Conservation (phyloP, 2,888 invertebrate genomes). For the Clostera curtula region DNA sequence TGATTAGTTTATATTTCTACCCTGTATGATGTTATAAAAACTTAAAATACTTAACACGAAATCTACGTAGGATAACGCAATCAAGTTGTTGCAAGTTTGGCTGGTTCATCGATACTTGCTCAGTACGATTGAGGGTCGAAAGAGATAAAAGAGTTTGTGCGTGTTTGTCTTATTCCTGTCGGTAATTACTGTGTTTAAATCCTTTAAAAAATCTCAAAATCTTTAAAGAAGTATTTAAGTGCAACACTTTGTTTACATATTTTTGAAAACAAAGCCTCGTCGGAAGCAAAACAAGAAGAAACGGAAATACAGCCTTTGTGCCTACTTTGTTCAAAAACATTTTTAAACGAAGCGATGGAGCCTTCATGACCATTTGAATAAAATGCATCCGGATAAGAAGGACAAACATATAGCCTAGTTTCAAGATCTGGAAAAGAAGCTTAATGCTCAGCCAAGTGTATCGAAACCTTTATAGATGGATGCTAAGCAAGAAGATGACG, state of each 20-base stretch:
- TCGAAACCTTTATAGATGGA: slow-evolving; percentile 15
- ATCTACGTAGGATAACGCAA: too few species aligned
- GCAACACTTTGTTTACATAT: slow-evolving; percentile 5
- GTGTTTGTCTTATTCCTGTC: slow-evolving; percentile 14
- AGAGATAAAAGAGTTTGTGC: slow-evolving; percentile 14
- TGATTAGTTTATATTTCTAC: too few species aligned
- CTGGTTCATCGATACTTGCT: too few species aligned
- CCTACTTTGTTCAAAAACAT: slow-evolving; percentile 17
- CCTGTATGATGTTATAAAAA: too few species aligned
- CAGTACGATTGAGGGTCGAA: slow-evolving; percentile 15
- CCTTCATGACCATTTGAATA: slow-evolving; percentile 19
- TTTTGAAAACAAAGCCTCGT: slow-evolving; percentile 15
- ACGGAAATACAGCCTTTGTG: slow-evolving; percentile 19
- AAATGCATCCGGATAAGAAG: slow-evolving; percentile 14
- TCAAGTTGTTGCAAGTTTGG: too few species aligned
- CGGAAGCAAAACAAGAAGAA: slow-evolving; percentile 19
- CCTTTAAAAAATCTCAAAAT: too few species aligned
- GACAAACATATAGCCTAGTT: slow-evolving; percentile 18
- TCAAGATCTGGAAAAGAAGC: slow-evolving; percentile 19
- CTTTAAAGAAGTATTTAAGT: slow-evolving; percentile 10
- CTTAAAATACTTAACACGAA: too few species aligned
- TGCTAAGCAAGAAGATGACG: slow-evolving; percentile 20
- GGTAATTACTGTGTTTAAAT: slow-evolving; percentile 8
- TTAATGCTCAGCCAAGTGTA: slow-evolving; percentile 16
- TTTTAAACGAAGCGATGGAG: slow-evolving; percentile 20